These are phyloP conservation scores for Saccostrea cuccullata DNA, from an alignment of 1,140 invertebrate species.

Conservation along the genomic window DNA sequence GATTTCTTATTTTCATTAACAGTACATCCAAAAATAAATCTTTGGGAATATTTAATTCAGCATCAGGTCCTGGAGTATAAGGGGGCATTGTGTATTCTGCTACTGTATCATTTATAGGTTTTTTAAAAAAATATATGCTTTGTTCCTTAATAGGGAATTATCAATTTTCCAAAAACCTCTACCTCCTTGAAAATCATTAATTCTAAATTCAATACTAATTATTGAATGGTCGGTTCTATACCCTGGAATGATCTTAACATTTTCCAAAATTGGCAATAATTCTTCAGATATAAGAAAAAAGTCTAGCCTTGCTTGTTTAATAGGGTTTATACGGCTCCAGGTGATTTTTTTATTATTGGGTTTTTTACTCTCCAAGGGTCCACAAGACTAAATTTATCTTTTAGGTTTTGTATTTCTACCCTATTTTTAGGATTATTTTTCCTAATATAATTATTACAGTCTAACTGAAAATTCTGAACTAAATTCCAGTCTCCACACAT, in stretches of 20 bases:
- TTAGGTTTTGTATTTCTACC: too few relatives aligned
- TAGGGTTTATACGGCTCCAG: too few relatives aligned
- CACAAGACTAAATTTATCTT: too few relatives aligned
- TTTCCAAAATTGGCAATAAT: conserved; percentile 25
- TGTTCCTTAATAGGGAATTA: conserved; percentile 48
- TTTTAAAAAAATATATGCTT: conserved; percentile 43
- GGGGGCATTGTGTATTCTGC: conserved; percentile 40
- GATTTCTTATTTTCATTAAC: too few relatives aligned
- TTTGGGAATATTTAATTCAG: background rate
- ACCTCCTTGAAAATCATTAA: conserved; percentile 40
- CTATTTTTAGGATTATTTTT: too few relatives aligned
- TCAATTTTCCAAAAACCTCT: conserved; percentile 58
- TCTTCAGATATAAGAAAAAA: background rate
- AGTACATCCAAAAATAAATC: too few relatives aligned
- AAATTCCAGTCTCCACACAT: too few relatives aligned
- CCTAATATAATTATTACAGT: too few relatives aligned
- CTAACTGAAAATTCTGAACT: too few relatives aligned
- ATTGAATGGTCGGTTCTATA: conserved; percentile 45
- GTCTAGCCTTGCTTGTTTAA: too few relatives aligned
- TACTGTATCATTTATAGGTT: conserved; percentile 34
- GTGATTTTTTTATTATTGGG: too few relatives aligned
- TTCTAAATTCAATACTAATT: conserved; percentile 2
- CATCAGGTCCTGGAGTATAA: background rate
- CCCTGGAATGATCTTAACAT: conserved; percentile 26
- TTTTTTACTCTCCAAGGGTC: too few relatives aligned